Evolutionary conservation across 2,888 invertebrate genomes (phyloP), one percentile per base, ranked within the genome.

Genomic region (Netelia virgata): DNA sequence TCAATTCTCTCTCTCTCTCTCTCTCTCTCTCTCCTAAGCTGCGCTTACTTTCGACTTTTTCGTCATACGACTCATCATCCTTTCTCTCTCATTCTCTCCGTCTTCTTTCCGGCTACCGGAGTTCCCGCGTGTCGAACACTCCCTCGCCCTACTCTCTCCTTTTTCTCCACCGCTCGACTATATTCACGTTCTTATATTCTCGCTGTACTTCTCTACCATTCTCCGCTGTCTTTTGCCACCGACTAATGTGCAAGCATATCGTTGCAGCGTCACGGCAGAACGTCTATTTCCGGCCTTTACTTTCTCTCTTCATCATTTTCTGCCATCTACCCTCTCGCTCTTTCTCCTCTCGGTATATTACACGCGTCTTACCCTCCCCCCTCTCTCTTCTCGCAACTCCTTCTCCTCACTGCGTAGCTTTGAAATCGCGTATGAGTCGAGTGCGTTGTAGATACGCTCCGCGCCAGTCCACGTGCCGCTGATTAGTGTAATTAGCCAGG

Each of bases 401-500:
- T 66, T 53, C 53, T 50, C 18, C 50, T 75, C 87, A 82, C 81
- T 76, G n/a, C 69, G 79, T 59, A 53, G 86, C 88, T 88, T 88
- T 87, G 87, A 87, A 83, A 87, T 78, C 87, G 84, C 81, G 66
- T 84, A 74, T 86, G 87, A 87, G 86, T 73, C 80, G 80, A 80
- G 84, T 64, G 82, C 59, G 69, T 78, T 63, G 59, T 66, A 66
- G 84, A 84, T 82, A 75, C 74, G 86, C 90, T 86, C 82, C 57
- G 86, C 68, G 79, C 78, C 89, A 87, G 89, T 90, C 91, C 93
- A 93, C 93, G 93, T 93, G 93, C 91, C 92, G 88, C 91, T 92
- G 92, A 93, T 93, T 93, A 93, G 91, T 91, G 91, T 93, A 92
- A 92, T 92, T 91, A 91, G 88, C 87, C 85, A 84, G 88, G 89